Conservation (phyloP, 2,113 vertebrate genomes). For the Pyrgilauda ruficollis region DNA sequence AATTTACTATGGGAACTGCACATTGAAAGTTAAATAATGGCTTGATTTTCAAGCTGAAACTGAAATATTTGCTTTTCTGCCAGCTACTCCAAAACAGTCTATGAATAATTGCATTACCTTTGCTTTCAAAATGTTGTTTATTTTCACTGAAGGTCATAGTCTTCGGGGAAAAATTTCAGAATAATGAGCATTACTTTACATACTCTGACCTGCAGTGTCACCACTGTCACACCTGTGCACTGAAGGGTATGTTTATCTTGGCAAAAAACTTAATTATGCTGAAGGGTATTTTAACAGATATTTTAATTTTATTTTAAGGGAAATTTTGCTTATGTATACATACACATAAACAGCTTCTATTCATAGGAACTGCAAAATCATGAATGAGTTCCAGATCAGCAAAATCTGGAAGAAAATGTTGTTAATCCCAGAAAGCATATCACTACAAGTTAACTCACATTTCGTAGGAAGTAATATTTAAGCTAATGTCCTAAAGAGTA, state of each 20-base stretch:
- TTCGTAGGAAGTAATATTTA: not conserved
- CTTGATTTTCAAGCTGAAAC: conserved; percentile 66
- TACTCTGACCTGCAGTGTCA: conserved; percentile 43
- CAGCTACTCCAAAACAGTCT: conserved; percentile 34
- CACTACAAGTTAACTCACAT: not conserved
- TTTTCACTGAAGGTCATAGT: conserved; percentile 52
- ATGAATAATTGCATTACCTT: conserved; percentile 66
- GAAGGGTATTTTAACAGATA: not conserved
- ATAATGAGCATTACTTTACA: conserved; percentile 67
- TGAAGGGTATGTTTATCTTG: not conserved
- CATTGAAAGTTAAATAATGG: conserved; percentile 67
- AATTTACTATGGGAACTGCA: conserved; percentile 63
- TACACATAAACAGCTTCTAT: not conserved
- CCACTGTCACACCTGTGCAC: conserved; percentile 41
- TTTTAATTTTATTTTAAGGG: not conserved
- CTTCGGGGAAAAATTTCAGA: conserved; percentile 63
- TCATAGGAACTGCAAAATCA: not conserved
- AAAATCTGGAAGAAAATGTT: not conserved
- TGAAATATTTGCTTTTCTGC: conserved; percentile 70
- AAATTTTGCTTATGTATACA: not conserved
- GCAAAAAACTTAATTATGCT: not conserved
- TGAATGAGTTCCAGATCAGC: not conserved
- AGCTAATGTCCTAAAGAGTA: not conserved
- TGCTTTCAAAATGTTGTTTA: conserved; percentile 63
- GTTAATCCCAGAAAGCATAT: not conserved